Base-by-base conservation (phyloP, 2,797 vertebrate genomes). In the Lophius americanus region DNA sequence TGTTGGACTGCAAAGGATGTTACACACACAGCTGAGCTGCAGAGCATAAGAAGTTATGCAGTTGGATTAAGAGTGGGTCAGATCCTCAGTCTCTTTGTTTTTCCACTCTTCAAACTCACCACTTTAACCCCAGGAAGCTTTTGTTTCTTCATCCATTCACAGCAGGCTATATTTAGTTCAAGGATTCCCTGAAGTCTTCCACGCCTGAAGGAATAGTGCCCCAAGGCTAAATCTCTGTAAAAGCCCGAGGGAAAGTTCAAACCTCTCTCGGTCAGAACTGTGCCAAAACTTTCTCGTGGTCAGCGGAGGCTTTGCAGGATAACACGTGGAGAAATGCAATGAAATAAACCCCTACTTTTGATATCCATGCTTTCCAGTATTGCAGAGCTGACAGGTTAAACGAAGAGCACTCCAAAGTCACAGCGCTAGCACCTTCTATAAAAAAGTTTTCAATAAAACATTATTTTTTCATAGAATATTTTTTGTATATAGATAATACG, bases 131-230 rank as follows among this genome's bases (percentile, higher is more conserved):
- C 64, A 64, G 51, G 80, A 68, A 66, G 68, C 66, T 78, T 86
- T 83, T 61, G 60, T 81, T 78, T 85, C 70, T 75, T 70, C 78
- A 68, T 63, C 64, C 64, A 81, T 76, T 75, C 84, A 79, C 62
- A 83, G 73, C 41, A 14, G 35, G 59, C 70, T 89, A 86, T 83
- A 83, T 91, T 83, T 88, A 84, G 81, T 51, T 73, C 9, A 37
- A 81, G 81, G 84, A 81, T 81, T 89, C 85, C 85, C 78, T 75
- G 32, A 83, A 71, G 78, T 82, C 73, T 52, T 65, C 58, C 65
- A 74, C 44, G 78, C 78, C 57, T 85, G 73, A 61, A 49, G 66
- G 68, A 76, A 61, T 44, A 44, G 61, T 69, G 77, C 51, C 69
- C 66, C 46, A 33, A 38, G 41, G 38, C 50, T 65, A 78, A 75